Conservation (phyloP, 2,113 vertebrate genomes). For the Polypterus bichir region DNA sequence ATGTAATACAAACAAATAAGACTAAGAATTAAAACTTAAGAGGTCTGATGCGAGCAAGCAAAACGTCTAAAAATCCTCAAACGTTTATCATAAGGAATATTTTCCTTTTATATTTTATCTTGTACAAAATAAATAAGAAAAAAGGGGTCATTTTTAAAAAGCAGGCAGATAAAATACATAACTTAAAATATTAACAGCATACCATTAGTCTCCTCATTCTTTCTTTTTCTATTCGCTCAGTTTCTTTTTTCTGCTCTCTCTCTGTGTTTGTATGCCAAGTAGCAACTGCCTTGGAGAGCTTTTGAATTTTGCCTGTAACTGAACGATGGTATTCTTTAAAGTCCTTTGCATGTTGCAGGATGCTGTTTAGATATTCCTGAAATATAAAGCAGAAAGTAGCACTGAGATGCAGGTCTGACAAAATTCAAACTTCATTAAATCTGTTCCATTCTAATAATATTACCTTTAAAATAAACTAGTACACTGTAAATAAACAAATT, state of each 20-base stretch:
- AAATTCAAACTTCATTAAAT: no score
- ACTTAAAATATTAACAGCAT: slow-evolving; percentile 25
- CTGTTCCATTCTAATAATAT: no score
- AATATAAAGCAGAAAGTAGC: background rate
- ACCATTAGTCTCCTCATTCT: slow-evolving; percentile 96
- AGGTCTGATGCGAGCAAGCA: no score
- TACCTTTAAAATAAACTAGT: no score
- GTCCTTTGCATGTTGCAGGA: slow-evolving; percentile 95
- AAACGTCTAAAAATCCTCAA: no score
- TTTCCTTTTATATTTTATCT: no score
- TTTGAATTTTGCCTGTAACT: slow-evolving; percentile 88
- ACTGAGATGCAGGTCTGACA: no score
- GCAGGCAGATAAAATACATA: background rate
- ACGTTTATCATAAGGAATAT: no score
- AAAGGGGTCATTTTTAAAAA: background rate
- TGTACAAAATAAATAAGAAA: no score
- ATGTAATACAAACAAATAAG: no score
- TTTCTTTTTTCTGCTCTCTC: slow-evolving; percentile 95
- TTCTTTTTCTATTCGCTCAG: slow-evolving; percentile 91
- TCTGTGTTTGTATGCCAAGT: slow-evolving; percentile 97
- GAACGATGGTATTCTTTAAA: slow-evolving; percentile 96
- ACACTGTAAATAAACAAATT: no score
- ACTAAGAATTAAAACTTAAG: no score
- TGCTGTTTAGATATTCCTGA: slow-evolving; percentile 96
- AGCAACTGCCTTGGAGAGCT: slow-evolving; percentile 82